Conservation (phyloP, 2,888 invertebrate species). For the Tipula vernalis region DNA sequence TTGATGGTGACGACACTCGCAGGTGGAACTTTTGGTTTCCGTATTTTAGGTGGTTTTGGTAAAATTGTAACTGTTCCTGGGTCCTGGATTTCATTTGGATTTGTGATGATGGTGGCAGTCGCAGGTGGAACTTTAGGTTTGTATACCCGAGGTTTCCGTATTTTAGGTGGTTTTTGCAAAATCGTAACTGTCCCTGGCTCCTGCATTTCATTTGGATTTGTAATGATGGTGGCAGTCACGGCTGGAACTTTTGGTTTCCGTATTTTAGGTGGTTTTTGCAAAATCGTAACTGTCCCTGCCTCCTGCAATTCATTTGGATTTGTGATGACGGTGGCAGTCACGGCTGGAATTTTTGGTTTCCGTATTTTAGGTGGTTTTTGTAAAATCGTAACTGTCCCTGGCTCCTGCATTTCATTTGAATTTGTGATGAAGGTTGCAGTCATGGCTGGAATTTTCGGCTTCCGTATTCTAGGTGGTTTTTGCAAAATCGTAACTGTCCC, state of each 20-base stretch:
- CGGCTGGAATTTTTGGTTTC: neutral
- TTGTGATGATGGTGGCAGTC: neutral
- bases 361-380: neutral
- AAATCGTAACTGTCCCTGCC: neutral
- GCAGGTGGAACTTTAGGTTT: neutral
- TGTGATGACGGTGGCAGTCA: neutral
- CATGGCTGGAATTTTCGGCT: neutral
- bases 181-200: neutral
- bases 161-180: neutral
- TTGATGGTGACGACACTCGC: too few relatives aligned
- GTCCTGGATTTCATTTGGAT: neutral
- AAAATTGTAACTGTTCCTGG: neutral
- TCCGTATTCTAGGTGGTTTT: neutral
- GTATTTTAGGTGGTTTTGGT: neutral
- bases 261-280: neutral
- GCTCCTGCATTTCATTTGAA: neutral
- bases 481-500: neutral
- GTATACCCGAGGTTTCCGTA: neutral
- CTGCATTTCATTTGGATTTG: neutral
- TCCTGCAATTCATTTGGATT: neutral
- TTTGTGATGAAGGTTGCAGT: neutral
- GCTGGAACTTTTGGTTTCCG: neutral
- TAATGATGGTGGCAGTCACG: too few relatives aligned
- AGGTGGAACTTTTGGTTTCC: neutral
- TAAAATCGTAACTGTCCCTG: neutral